Evolutionary conservation across 2,113 vertebrate species (phyloP), one percentile per base, ranked within the genome.

Genomic region (Maccullochella peelii): DNA sequence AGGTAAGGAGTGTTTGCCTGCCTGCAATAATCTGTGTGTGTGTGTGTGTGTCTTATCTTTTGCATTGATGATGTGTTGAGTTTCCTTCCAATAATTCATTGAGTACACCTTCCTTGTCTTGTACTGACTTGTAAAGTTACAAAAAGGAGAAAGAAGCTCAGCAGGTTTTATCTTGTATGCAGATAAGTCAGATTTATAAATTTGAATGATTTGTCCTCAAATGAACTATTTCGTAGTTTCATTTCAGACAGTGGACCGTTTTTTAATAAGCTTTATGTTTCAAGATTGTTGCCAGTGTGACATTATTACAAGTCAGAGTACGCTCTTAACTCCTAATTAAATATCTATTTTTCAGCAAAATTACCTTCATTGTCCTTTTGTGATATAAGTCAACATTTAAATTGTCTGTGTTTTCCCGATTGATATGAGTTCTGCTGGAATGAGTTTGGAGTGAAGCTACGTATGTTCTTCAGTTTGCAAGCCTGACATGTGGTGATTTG

Each of bases 101-200:
- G 27, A 58, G 67, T n/a, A 55, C 86, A 79, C 73, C 61, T 77
- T 73, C 71, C 62, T 84, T 16, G 20, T 87, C 90, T 14, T 93
- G 92, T 87, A 69, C 67, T 8, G 79, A 85, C 93, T 90, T 90
- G 91, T 85, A 75, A 86, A 55, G 36, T 11, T 27, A 36, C 42
- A 82, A 70, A 55, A 50, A 62, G 40, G 36, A 68, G 14, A 63
- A 40, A 70, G 25, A 62, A 75, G 40, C 55, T 82, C 20, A 38
- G 50, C 18, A 14, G 21, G 78, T 63, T 81, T 83, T 58, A 71
- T 80, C 49, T 30, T 49, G 20, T 18, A n/a, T 33, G 61, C 42
- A 16, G 4, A 59, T 80, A 11, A 72, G 80, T 73, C 7, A 30
- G 30, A 78, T 58, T 57, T 30, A 67, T 40, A 74, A 1, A 8